Conservation (phyloP, 2,888 invertebrate species). For the Sesamia inferens region DNA sequence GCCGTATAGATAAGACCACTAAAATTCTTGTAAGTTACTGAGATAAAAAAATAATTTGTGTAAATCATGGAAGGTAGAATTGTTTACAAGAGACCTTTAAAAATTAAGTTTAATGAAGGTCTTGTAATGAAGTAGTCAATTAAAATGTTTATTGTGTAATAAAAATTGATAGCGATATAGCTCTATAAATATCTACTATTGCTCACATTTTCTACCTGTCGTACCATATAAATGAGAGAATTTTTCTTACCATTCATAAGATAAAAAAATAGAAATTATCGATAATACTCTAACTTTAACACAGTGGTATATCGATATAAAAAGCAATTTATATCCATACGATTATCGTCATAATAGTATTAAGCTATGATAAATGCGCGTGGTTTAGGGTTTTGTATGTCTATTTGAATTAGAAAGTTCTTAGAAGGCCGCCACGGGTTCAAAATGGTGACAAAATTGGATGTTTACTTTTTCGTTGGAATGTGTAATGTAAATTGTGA, state of each 20-base stretch:
- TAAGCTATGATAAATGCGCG: slow-evolving; percentile 38
- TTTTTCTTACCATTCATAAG: slow-evolving; percentile 12
- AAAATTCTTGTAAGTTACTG: not conserved
- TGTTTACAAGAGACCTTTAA: not conserved
- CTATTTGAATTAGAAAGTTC: slow-evolving; percentile 63
- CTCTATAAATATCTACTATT: not conserved
- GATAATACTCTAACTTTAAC: slow-evolving; percentile 22
- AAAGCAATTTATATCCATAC: slow-evolving; percentile 32
- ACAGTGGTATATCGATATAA: slow-evolving; percentile 45
- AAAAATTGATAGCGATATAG: not conserved
- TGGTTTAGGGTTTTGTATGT: slow-evolving; percentile 54
- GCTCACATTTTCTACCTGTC: not conserved
- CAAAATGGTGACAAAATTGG: slow-evolving; percentile 52
- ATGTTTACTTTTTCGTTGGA: slow-evolving; percentile 37
- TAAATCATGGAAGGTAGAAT: not conserved
- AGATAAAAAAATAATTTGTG: not conserved
- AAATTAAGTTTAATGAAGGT: not conserved
- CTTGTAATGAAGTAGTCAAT: not conserved
- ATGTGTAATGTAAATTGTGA: slow-evolving; percentile 51
- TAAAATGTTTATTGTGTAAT: not conserved
- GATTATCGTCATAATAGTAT: slow-evolving; percentile 22
- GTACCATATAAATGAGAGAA: not conserved
- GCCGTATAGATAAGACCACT: too few relatives aligned
- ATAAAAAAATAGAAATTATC: slow-evolving; percentile 33
- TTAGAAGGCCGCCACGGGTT: slow-evolving; percentile 36